Base-by-base conservation (phyloP, 2,113 vertebrate species). In the Herpailurus yagouaroundi region DNA sequence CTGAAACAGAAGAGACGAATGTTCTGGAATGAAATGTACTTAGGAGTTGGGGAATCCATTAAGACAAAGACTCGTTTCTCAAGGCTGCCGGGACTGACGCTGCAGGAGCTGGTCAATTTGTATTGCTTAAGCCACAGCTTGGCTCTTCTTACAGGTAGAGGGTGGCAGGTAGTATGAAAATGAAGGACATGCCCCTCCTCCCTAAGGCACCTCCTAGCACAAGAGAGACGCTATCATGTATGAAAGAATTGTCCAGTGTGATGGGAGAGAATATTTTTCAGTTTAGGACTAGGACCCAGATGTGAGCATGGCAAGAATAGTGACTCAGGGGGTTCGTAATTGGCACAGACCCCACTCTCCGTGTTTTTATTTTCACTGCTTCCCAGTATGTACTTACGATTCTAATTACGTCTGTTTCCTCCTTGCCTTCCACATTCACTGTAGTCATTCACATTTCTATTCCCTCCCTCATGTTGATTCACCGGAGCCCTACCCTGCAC, bases 101-200 rank as follows among this genome's bases (percentile, higher is more conserved):
- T 50, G 1, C 36, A 31, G 52, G 29, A 60, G 33, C 36, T 0
- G 0, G 25, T 48, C 55, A 19, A 1, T 52, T 52, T 9, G 3
- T 18, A 3, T 29, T 4, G 18, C 63, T 52, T 6, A 9, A 55
- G 45, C 57, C 18, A 5, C 83, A 6, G 1, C 33, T 1, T 0
- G 7, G 55, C 13, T 13, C 60, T 36, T 48, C 4, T 13, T 10
- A 7, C 6, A 5, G 60, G 48, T 3, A 1, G 5, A 10, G 68
- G 15, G 74, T 6, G 57, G n/a, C 18, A 1, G 66, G 41, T 45
- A 11, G 18, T 33, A 3, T 27, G 57, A 41, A 45, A 11, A 23
- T 9, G 80, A 57, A 29, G 21, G 23, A 23, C 19, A 1, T 14
- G 15, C n/a, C 15, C 18, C n/a, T 55, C 27, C 86, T 60, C 64